Evolutionary conservation across 2,888 invertebrate species (phyloP), one percentile per base, ranked within the genome.

Genomic region (Syrphus vitripennis): DNA sequence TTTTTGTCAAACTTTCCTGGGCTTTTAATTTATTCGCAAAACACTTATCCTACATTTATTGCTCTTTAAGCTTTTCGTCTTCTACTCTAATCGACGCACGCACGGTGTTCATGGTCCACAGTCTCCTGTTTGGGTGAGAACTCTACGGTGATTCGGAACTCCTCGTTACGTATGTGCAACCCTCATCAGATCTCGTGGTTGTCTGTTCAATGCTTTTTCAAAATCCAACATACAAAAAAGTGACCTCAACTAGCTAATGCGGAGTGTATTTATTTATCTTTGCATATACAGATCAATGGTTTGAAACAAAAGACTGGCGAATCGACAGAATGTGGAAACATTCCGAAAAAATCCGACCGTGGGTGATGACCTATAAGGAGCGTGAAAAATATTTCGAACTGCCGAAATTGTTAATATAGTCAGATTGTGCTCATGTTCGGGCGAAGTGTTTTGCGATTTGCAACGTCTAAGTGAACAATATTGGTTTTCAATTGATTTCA

Each of bases 351-450:
- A 69, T 57, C 42, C 61, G 12, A 65, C 63, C 57, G 70, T 70
- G 74, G 70, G 75, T 57, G 71, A 70, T 71, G 84, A 72, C 70
- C 63, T 65, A n/a, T n/a, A 37, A 53, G 21, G 70, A 75, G 69
- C 69, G 70, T 81, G 71, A 67, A 80, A 82, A 84, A 80, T 80
- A 75, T 50, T 67, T 59, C 29, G n/a, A 50, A 67, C 76, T 37
- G 61, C 26, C 37, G 21, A 72, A 67, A 67, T 72, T 57, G 26
- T 34, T 69, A 26, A 42, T 53, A 82, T 53, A 82, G 86, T 86
- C 82, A 34, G 31, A 70, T 69, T 74, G 72, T 61, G 86, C 53
- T 67, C 77, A 82, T 74, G 77, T 57, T 74, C 77, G 78, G 63
- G 74, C 69, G 69, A 82, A 77, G 86, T 78, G 86, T 40, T 63